Conservation (phyloP, 2,797 vertebrate genomes). For the Spinus olivaceus region DNA sequence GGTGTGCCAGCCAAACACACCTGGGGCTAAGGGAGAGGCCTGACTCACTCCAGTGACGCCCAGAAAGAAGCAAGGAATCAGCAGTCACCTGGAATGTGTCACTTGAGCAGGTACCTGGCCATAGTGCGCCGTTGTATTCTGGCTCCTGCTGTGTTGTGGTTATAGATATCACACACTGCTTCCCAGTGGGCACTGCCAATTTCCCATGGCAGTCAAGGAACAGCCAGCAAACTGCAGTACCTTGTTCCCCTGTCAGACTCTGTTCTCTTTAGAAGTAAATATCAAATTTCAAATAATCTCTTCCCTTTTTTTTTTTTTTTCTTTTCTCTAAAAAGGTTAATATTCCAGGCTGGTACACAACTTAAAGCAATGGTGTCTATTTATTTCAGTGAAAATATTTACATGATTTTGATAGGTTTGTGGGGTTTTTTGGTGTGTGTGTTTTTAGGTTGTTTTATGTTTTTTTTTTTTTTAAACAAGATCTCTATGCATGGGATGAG, state of each 20-base stretch:
- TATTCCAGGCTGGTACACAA: neutral
- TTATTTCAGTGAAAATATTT: neutral
- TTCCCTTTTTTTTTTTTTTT: neutral
- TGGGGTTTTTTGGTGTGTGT: neutral
- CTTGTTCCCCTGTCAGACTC: neutral
- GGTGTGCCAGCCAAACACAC: fast-evolving
- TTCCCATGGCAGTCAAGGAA: neutral
- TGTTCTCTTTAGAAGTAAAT: neutral
- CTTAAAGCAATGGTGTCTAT: neutral
- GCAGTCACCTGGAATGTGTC: neutral
- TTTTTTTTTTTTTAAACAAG: neutral
- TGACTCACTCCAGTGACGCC: neutral
- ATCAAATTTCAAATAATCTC: neutral
- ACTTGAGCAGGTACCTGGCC: neutral
- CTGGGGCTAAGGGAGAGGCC: neutral
- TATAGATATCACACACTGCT: neutral
- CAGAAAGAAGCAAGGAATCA: neutral
- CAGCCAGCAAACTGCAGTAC: neutral
- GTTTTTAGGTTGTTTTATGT: neutral
- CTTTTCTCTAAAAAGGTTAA: neutral
- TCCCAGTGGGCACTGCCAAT: neutral
- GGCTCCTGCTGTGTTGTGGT: neutral
- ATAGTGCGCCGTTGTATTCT: neutral
- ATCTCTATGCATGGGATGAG: neutral
- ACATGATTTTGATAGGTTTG: neutral